Base-by-base conservation (phyloP, 2,113 vertebrate species). In the Patagioenas fasciata region DNA sequence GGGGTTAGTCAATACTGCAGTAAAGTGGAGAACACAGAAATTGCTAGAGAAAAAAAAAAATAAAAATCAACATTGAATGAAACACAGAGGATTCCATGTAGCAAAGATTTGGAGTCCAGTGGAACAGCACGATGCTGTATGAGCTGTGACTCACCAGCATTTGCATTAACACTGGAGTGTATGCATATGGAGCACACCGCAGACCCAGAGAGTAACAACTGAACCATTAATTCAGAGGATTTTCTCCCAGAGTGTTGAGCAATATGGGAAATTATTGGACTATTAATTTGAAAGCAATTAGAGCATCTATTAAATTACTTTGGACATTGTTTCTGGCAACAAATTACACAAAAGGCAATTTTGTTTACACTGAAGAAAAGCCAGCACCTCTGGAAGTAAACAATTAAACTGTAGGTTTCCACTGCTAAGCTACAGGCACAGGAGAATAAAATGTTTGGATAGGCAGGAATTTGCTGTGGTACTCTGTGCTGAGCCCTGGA, bases 311-410 rank as follows among this genome's bases (percentile, higher is more conserved):
- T 90, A 57, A 85, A 82, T 95, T 85, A 80, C 21, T 93, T 80
- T 47, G 51, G 42, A 85, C n/a, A 28, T 83, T 83, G 47, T 78
- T 94, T 93, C 69, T 93, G 80, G 67, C 40, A 90, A 90, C 50
- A 83, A 92, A 83, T 83, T 51, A 73, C 92, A 73, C 61, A 88
- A 78, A 85, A 94, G 58, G 7, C 47, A 57, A 72, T 77, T 91
- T 80, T 93, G 75, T 93, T 95, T 93, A 90, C 77, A 34, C 36
- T 88, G 75, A 96, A 88, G 47, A 28, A 85, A 96, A 92, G 40
- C 75, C 56, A 70, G 36, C 89, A 88, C 36, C 85, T 83, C 75
- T 84, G 80, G 58, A 88, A 73, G 12, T 77, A 97, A 94, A 90
- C 80, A 90, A 84, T 84, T 81, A 84, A 97, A 90, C 51, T 83